A percentile compares a stretch with the other conserved stretches of the same genome.
Conservation (phyloP, 1,140 invertebrate species). For the Drosophila pseudoananassae region DNA sequence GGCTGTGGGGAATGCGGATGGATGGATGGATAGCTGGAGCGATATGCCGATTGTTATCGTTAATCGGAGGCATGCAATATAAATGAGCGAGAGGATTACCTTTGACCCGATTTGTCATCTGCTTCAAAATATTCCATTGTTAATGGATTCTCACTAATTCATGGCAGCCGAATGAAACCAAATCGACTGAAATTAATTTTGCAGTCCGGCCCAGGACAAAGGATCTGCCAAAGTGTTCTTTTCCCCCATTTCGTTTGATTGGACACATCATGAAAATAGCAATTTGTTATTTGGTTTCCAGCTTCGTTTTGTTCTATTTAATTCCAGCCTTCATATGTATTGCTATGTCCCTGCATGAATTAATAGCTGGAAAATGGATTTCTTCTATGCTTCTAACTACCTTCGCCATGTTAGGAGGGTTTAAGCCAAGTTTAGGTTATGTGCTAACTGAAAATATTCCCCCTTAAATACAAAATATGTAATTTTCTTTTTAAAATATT, state of each 20-base stretch:
- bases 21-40: background rate
- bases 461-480: too few relatives aligned
- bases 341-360: too few relatives aligned
- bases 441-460: too few relatives aligned
- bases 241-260: background rate
- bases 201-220: background rate
- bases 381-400: too few relatives aligned
- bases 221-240: background rate
- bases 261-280: background rate
- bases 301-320: too few relatives aligned
- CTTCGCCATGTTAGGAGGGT: too few relatives aligned
- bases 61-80: slow-evolving; percentile 7
- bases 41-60: slow-evolving; percentile 2
- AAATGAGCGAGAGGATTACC: slow-evolving; percentile 2
- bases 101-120: slow-evolving; percentile 7
- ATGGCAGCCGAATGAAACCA: slow-evolving; percentile 31
- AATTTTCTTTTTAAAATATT: too few relatives aligned
- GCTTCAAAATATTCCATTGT: slow-evolving; percentile 23
- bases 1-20: too few relatives aligned
- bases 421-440: too few relatives aligned
- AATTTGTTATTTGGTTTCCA: background rate
- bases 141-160: slow-evolving; percentile 29
- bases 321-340: too few relatives aligned
- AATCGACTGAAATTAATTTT: slow-evolving; percentile 37
- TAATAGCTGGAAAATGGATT: too few relatives aligned